These are phyloP conservation scores for Lagopus leucura DNA, from an alignment of 2,113 vertebrate genomes.

Conservation along the genomic window DNA sequence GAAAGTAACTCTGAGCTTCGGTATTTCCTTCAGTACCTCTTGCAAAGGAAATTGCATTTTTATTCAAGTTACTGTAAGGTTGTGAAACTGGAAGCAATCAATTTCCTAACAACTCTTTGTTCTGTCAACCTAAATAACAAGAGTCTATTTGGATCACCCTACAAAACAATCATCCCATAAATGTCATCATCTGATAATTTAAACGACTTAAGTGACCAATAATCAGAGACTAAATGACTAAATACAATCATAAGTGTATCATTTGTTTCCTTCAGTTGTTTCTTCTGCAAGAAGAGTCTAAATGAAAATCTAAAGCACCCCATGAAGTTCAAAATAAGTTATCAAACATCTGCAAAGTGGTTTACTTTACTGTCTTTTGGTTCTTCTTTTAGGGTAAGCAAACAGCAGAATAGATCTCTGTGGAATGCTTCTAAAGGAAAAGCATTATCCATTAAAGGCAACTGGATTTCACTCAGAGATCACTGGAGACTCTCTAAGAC, in stretches of 20 bases:
- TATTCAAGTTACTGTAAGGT: not conserved
- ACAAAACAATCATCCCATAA: not conserved
- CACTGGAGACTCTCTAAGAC: not conserved
- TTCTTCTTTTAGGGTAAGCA: not conserved
- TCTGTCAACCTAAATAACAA: not conserved
- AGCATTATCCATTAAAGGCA: not conserved
- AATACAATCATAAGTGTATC: not conserved
- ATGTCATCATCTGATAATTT: not conserved
- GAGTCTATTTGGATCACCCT: not conserved
- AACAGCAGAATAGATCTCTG: not conserved
- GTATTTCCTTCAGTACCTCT: not conserved
- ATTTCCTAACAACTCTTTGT: not conserved
- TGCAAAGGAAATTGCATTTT: conserved; percentile 7
- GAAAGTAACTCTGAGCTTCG: conserved; percentile 1
- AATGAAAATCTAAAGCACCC: not conserved
- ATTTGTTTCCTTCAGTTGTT: not conserved
- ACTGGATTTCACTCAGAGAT: not conserved
- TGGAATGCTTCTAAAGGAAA: not conserved
- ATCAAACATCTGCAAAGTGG: not conserved
- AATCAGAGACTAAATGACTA: not conserved
- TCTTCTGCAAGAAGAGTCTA: not conserved
- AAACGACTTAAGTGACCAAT: not conserved
- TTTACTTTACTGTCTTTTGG: not conserved
- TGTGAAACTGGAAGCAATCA: not conserved
- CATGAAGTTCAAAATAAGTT: not conserved